These are phyloP conservation scores for Luscinia megarhynchos DNA, from an alignment of 2,797 vertebrate genomes.

Conservation along the genomic window DNA sequence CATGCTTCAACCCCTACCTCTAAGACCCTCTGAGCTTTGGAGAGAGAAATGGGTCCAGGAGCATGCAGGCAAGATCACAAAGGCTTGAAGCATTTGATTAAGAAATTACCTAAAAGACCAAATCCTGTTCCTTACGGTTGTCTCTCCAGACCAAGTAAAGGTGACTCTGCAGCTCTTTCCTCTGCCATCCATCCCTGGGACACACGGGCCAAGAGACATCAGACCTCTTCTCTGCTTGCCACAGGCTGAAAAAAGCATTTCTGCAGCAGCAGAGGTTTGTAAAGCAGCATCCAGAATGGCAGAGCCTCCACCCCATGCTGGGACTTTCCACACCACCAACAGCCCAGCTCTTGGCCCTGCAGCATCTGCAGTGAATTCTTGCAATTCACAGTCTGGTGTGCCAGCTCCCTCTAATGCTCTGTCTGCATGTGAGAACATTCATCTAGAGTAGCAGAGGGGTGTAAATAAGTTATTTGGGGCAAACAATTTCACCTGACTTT, in stretches of 20 bases:
- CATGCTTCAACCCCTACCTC: background rate
- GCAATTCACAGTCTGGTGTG: background rate
- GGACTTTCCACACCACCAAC: background rate
- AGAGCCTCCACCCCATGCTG: background rate
- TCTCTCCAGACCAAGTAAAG: background rate
- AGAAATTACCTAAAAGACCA: background rate
- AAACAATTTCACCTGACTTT: background rate
- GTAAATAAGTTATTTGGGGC: background rate
- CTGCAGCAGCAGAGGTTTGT: background rate
- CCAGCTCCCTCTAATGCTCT: slow-evolving; percentile 32
- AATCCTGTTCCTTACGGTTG: background rate
- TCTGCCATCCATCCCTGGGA: background rate
- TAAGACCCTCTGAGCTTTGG: background rate
- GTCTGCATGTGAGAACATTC: background rate
- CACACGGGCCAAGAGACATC: background rate
- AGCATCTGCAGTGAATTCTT: background rate
- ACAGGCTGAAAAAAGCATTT: background rate
- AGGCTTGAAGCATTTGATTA: slow-evolving; percentile 16
- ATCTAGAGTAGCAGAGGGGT: background rate
- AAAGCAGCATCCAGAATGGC: background rate
- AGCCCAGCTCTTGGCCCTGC: background rate
- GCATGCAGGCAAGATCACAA: background rate
- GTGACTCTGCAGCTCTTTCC: background rate
- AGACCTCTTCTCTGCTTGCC: background rate
- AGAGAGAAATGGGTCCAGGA: background rate